Evolutionary conservation across 2,797 vertebrate genomes (phyloP).

Genomic region (Pantherophis vulpinus): DNA sequence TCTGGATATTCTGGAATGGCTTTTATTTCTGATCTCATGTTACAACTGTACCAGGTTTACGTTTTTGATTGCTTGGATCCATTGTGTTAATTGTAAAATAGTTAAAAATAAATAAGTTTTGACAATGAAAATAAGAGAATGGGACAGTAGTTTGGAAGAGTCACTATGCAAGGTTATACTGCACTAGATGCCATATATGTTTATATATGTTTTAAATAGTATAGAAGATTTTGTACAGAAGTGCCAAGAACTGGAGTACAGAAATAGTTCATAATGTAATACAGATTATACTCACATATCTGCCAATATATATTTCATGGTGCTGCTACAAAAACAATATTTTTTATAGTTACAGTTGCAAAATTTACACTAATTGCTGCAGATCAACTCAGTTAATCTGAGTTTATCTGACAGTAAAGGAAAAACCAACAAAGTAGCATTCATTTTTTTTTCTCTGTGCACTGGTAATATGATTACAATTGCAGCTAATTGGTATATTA

Average conservation of each 20-base stretch:
- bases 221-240: background rate
- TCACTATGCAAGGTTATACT: background rate
- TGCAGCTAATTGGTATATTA: conserved; percentile 17
- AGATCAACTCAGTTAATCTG: background rate
- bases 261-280: background rate
- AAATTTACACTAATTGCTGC: background rate
- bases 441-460: background rate
- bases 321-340: background rate
- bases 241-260: background rate
- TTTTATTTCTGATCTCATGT: background rate
- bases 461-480: background rate
- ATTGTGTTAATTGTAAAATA: background rate
- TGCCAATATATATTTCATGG: background rate
- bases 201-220: background rate
- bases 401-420: background rate
- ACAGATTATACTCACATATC: background rate
- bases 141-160: background rate
- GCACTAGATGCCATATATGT: background rate
- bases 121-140: background rate
- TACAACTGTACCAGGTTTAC: background rate
- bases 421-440: background rate
- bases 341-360: background rate
- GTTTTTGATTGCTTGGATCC: background rate
- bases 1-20: background rate
- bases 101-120: background rate